A percentile compares a stretch with the other conserved stretches of the same genome.
These are phyloP conservation scores for Xenopus borealis DNA, from an alignment of 2,113 vertebrate species.

Conservation along the genomic window DNA sequence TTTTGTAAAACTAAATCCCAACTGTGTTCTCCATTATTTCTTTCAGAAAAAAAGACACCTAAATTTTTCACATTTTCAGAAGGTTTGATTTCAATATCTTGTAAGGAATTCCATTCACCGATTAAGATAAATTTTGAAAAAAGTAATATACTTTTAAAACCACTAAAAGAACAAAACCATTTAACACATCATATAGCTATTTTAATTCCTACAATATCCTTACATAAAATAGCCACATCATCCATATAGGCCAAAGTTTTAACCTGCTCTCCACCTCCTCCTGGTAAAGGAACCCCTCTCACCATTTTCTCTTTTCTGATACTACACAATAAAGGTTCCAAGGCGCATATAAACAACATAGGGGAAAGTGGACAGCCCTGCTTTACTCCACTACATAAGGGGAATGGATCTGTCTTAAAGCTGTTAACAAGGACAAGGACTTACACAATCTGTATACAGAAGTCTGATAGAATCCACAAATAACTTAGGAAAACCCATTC, in stretches of 20 bases:
- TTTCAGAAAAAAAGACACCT: too few relatives aligned
- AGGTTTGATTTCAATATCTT: neutral
- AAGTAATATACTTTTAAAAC: neutral
- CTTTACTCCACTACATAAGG: neutral
- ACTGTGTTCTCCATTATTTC: too few relatives aligned
- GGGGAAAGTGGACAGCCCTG: neutral
- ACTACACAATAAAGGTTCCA: neutral
- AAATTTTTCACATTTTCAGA: neutral
- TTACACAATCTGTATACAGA: neutral
- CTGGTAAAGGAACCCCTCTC: neutral
- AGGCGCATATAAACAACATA: neutral
- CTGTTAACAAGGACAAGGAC: neutral
- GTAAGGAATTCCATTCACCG: too few relatives aligned
- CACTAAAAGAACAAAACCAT: neutral
- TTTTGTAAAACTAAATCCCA: too few relatives aligned
- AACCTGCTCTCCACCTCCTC: neutral
- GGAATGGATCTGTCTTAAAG: too few relatives aligned
- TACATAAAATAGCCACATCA: neutral
- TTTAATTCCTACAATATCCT: neutral
- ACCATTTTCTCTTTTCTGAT: neutral
- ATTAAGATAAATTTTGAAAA: too few relatives aligned
- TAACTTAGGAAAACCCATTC: too few relatives aligned
- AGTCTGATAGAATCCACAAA: neutral
- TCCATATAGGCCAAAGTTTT: conserved; percentile 1
- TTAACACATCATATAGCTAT: too few relatives aligned